Base-by-base conservation (phyloP, 2,797 vertebrate genomes). In the Dipus sagitta region DNA sequence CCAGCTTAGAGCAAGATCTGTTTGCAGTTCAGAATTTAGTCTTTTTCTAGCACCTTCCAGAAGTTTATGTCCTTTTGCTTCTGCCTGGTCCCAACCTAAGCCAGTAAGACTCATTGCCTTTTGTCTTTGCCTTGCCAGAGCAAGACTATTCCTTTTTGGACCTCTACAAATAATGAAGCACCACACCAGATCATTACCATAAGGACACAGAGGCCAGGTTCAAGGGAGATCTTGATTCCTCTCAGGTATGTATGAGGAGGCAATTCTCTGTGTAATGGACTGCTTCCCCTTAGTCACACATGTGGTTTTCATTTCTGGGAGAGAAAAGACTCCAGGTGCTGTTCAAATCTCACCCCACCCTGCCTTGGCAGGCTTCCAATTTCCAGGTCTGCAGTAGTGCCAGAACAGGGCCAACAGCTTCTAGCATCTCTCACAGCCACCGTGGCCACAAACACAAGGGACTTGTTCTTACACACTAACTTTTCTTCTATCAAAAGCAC, bases 251-350 rank as follows among this genome's bases (percentile, higher is more conserved):
- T 77, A 38, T 13, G 47, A 67, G 28, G 42, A 76, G 70, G 84
- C 86, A 93, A 88, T 86, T 94, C 65, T 92, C 82, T 47, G 3
- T 10, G 30, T 88, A 96, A 70, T 6, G 8, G 34, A 62, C 72
- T 70, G 77, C 60, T 78, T 95, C 86, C 76, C 71, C 90, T 93
- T 90, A 75, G 71, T 81, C 86, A 92, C 74, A 89, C 93, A 92
- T 52, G 60, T 94, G 92, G 15, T 94, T 96, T 96, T 92, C 62
- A 92, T 90, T 93, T 92, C 52, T 90, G 68, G 62, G 6, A 2
- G 67, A 8, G 72, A 86, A 81, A 91, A 79, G 47, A 65, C 38
- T 81, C 76, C 81, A 96, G 89, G 92, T 96, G 92, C 72, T 72
- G 0, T 78, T 82, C 71, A 65, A 88, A 86, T 71, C 77, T 87